Evolutionary conservation across 1,140 invertebrate genomes (phyloP), one percentile per base, ranked within the genome.

Genomic region (Lucilia sericata): DNA sequence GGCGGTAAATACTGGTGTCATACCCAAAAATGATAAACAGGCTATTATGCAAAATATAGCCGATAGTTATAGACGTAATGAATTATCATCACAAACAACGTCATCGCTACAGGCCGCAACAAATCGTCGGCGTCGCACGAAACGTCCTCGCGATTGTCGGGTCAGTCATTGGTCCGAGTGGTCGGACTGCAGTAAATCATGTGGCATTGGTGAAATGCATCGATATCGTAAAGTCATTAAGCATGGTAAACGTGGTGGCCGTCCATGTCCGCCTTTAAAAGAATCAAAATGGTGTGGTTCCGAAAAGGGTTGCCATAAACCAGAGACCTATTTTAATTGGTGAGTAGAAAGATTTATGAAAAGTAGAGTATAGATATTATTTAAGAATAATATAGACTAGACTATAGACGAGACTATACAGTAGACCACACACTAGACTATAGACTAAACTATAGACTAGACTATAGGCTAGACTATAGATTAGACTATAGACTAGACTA

Each of bases 271-370:
- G 19, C 94, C 96, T 2, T 92, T 97, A 21, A 92, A 95, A 83
- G 95, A 97, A 89, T 95, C 95, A 47, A 95, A 96, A 88, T 97
- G 96, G 96, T 98, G 97, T 89, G 96, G 96, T 82, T 95, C 94
- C 84, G 94, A 94, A 80, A 92, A 93, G 85, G 94, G 94, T 80
- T 96, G 95, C 91, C 92, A 92, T 86, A 92, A 92, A 84, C 86
- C 88, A 83, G 86, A 88, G 86, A 90, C 82, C 86, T 91, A 91
- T 88, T 91, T 91, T 86, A 91, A 91, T 89, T 91, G 89, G 89
- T 91, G 82, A 90, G 88, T 86, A 17, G 0, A 17, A 65, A 21
- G 10, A 10, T 30, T 55, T 17, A 36, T 51, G 5, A 51, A 51
- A 51, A 36, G 36, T 36, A 36, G 8, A 2, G 42, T 8, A 42